Evolutionary conservation across 2,113 vertebrate species (phyloP).

Genomic region (Bufo bufo): DNA sequence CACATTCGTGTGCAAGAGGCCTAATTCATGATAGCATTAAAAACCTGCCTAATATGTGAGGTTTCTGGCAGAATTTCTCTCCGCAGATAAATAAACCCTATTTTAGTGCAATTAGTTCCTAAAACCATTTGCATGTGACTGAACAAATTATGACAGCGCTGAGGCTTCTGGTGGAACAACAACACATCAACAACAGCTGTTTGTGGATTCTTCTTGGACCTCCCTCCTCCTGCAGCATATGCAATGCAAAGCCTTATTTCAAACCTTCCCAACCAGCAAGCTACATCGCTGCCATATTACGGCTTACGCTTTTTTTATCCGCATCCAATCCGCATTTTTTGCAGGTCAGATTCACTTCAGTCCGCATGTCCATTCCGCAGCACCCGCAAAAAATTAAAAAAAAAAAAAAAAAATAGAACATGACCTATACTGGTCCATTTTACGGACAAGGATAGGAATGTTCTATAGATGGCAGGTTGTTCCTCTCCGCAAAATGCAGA

Average conservation of each 20-base stretch:
- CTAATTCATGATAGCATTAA: too few relatives aligned
- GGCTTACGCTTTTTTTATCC: too few relatives aligned
- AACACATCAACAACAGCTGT: slow-evolving; percentile 56
- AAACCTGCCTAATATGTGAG: background rate
- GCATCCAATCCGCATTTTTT: too few relatives aligned
- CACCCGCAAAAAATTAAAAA: too few relatives aligned
- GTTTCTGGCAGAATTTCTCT: background rate
- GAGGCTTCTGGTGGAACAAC: slow-evolving; percentile 48
- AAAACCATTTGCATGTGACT: slow-evolving; percentile 31
- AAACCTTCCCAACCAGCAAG: background rate
- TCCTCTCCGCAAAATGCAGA: too few relatives aligned
- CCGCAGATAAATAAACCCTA: slow-evolving; percentile 34
- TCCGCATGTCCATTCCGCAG: too few relatives aligned
- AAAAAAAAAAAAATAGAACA: too few relatives aligned
- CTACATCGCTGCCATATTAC: background rate
- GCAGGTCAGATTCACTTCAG: too few relatives aligned
- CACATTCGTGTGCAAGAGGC: too few relatives aligned
- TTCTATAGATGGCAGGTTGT: too few relatives aligned
- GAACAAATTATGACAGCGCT: slow-evolving; percentile 56
- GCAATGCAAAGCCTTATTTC: slow-evolving; percentile 17
- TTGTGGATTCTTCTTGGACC: slow-evolving; percentile 49
- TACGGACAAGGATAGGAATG: too few relatives aligned
- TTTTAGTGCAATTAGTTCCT: slow-evolving; percentile 44
- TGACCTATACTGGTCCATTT: too few relatives aligned
- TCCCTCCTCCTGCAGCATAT: slow-evolving; percentile 21